phyloP scores from a whole-genome alignment of 1,140 invertebrate genomes.

The Hydropsyche tenuis region DNA sequence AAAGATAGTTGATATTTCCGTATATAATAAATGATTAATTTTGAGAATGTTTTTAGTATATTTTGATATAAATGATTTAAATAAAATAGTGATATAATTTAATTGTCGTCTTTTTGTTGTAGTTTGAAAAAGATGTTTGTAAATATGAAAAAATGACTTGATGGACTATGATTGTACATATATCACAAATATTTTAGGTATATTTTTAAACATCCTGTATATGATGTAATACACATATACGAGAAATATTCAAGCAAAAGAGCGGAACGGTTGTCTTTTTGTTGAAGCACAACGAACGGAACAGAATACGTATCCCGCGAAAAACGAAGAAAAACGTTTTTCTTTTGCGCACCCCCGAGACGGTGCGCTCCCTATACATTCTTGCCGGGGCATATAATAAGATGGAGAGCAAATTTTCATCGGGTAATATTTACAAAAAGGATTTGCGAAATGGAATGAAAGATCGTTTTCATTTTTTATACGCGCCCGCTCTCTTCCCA shows the following conservation, averaged over 20 bases:
- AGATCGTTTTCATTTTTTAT: constrained; percentile 51
- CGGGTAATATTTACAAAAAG: constrained; percentile 51
- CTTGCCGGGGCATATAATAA: constrained; percentile 47
- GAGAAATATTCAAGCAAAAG: no score
- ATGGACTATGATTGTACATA: no score
- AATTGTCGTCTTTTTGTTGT: no score
- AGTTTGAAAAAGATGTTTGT: no score
- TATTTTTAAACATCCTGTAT: no score
- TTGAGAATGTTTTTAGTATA: no score
- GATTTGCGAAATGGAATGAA: constrained; percentile 51
- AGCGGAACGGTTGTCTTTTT: constrained; percentile 25
- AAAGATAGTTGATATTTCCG: neutral
- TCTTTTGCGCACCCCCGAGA: neutral
- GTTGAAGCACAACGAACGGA: neutral
- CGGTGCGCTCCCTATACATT: constrained; percentile 27
- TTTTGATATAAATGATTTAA: no score
- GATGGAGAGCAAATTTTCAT: constrained; percentile 51
- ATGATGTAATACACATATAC: no score
- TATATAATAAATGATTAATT: no score
- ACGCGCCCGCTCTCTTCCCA: neutral
- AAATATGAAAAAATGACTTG: no score
- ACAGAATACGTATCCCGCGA: constrained; percentile 17
- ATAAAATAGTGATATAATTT: no score
- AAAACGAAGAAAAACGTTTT: constrained; percentile 48
- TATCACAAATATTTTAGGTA: no score